phyloP scores from a whole-genome alignment of 2,113 vertebrate genomes.

The Barbus barbus region DNA sequence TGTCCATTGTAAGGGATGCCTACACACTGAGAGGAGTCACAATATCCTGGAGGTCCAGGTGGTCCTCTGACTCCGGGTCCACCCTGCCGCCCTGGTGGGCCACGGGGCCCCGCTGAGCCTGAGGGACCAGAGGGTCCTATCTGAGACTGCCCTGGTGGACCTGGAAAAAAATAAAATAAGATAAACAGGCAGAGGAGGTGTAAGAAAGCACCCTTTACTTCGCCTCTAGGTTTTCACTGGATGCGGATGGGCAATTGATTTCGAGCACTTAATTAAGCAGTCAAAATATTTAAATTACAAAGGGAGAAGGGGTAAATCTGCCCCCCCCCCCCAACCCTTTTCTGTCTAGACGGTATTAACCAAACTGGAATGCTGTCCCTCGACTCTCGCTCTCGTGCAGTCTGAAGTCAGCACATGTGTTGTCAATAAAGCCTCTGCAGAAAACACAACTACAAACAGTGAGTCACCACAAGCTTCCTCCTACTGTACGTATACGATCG shows the following conservation, averaged over 20 bases:
- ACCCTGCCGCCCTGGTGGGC: slow-evolving; percentile 91
- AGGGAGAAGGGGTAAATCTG: slow-evolving; percentile 60
- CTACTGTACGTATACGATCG: slow-evolving; percentile 61
- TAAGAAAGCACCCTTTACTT: slow-evolving; percentile 59
- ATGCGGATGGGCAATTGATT: slow-evolving; percentile 58
- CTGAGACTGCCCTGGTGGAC: slow-evolving; percentile 91
- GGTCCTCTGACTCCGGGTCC: slow-evolving; percentile 89
- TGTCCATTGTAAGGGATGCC: slow-evolving; percentile 98
- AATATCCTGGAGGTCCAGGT: slow-evolving; percentile 91
- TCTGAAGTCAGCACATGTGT: slow-evolving; percentile 74
- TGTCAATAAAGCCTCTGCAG: slow-evolving; percentile 77
- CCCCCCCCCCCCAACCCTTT: slow-evolving; percentile 44
- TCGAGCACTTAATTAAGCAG: slow-evolving; percentile 69
- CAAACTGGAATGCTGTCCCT: slow-evolving; percentile 71
- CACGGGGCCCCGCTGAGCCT: slow-evolving; percentile 88
- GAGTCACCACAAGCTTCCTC: slow-evolving; percentile 76
- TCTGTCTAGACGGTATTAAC: slow-evolving; percentile 79
- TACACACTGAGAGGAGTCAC: slow-evolving; percentile 96
- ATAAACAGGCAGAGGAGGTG: slow-evolving; percentile 22
- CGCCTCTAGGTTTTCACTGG: slow-evolving; percentile 58
- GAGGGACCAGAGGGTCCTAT: slow-evolving; percentile 86
- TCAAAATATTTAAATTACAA: slow-evolving; percentile 75
- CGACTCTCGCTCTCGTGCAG: slow-evolving; percentile 19
- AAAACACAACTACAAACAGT: slow-evolving; percentile 65
- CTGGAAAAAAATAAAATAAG: slow-evolving; percentile 75